Conservation (phyloP, 2,888 invertebrate genomes). For the Synergus gifuensis region DNA sequence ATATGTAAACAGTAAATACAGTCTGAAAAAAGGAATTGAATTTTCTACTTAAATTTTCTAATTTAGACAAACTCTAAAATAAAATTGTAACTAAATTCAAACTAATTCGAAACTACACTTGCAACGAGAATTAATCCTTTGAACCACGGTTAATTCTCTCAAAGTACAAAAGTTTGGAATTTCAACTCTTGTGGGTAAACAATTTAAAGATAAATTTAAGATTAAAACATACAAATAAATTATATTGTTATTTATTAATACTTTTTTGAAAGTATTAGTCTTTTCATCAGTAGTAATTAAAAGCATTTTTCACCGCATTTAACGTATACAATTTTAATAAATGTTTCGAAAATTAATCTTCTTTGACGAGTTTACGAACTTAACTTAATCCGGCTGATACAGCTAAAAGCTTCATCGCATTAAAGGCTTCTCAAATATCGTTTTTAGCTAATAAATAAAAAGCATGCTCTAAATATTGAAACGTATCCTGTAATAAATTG, state of each 20-base stretch:
- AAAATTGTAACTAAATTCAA: too few species aligned
- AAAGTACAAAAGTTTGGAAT: too few species aligned
- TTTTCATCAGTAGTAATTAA: not conserved
- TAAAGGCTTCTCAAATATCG: slow-evolving; percentile 29
- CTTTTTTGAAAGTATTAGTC: not conserved
- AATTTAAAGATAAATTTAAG: too few species aligned
- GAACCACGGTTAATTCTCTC: too few species aligned
- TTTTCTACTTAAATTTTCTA: not conserved
- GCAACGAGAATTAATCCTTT: too few species aligned
- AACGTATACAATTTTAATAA: not conserved
- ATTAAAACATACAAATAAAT: not conserved
- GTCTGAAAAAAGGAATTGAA: not conserved
- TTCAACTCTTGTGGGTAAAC: too few species aligned
- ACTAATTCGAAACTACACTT: too few species aligned
- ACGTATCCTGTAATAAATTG: not conserved
- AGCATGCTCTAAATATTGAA: slow-evolving; percentile 17
- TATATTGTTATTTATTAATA: not conserved
- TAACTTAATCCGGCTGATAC: slow-evolving; percentile 8
- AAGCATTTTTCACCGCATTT: not conserved
- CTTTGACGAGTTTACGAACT: slow-evolving; percentile 6
- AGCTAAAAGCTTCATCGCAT: slow-evolving; percentile 19
- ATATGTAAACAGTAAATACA: not conserved
- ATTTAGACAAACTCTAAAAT: not conserved
- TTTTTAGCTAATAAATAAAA: slow-evolving; percentile 23
- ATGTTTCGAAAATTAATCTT: not conserved